phyloP scores from a whole-genome alignment of 2,113 vertebrate genomes.

The western clawed frog (Xenopus tropicalis) region DNA sequence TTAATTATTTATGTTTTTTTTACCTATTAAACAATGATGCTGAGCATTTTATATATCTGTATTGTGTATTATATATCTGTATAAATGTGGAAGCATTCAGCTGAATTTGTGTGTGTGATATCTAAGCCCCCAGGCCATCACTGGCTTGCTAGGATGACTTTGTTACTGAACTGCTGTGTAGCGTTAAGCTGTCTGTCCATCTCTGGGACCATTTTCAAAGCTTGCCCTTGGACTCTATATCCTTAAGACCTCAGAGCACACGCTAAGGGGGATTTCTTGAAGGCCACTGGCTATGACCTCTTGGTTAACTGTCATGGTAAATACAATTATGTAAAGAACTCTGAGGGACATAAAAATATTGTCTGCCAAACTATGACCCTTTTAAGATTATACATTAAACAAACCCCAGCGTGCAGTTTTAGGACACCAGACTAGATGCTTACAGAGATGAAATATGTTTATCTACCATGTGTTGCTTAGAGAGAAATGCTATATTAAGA shows the following conservation, averaged over 20 bases:
- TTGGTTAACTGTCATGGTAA: slow-evolving; percentile 39
- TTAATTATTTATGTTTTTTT: too few relatives aligned
- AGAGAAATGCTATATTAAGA: too few relatives aligned
- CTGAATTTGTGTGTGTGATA: neutral
- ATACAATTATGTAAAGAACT: slow-evolving; percentile 14
- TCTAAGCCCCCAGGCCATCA: slow-evolving; percentile 13
- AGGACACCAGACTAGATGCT: neutral
- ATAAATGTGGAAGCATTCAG: too few relatives aligned
- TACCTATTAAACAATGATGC: too few relatives aligned
- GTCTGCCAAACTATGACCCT: slow-evolving; percentile 19
- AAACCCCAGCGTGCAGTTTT: neutral
- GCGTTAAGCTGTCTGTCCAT: slow-evolving; percentile 30
- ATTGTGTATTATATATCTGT: too few relatives aligned
- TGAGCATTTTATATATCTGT: neutral
- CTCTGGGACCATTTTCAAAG: slow-evolving; percentile 11
- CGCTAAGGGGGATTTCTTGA: slow-evolving; percentile 26
- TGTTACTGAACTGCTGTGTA: slow-evolving; percentile 23
- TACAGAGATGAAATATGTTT: neutral
- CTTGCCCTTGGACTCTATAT: slow-evolving; percentile 32
- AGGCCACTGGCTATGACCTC: slow-evolving; percentile 21
- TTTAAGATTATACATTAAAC: slow-evolving; percentile 13
- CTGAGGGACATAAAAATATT: slow-evolving; percentile 13
- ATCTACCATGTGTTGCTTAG: neutral
- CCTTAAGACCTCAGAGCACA: slow-evolving; percentile 24
- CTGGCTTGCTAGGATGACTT: slow-evolving; percentile 30